Conservation (phyloP, 2,113 vertebrate species). For the Myiopsitta monachus region DNA sequence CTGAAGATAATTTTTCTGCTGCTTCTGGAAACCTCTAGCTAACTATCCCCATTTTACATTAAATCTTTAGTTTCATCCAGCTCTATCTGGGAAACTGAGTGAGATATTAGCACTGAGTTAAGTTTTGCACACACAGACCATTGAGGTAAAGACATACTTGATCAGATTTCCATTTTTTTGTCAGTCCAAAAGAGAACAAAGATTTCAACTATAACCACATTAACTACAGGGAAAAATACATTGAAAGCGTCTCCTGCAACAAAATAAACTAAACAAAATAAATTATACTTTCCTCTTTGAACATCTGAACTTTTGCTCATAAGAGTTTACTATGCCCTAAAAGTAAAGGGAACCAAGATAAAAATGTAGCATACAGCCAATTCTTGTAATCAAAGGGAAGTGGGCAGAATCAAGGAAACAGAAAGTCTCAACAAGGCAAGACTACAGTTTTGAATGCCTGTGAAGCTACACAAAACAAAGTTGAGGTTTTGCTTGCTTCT, state of each 20-base stretch:
- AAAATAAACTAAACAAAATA: neutral
- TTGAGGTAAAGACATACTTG: neutral
- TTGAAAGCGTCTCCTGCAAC: neutral
- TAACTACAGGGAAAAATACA: neutral
- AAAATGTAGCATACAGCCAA: neutral
- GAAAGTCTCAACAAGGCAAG: neutral
- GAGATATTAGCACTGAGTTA: neutral
- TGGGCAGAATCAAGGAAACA: neutral
- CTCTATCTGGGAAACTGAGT: neutral
- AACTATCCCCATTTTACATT: neutral
- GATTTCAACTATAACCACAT: neutral
- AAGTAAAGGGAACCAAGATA: neutral
- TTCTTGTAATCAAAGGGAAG: neutral
- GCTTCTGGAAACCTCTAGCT: neutral
- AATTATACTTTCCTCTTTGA: neutral
- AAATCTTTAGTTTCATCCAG: neutral
- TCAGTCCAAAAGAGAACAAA: neutral
- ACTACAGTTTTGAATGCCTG: neutral
- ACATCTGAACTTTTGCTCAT: neutral
- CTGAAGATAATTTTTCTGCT: neutral
- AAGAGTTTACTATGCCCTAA: neutral
- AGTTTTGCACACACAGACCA: neutral
- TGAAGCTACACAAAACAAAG: neutral
- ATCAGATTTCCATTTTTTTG: neutral
- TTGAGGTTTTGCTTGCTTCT: neutral